Base-by-base conservation (phyloP, 2,888 invertebrate species). In the Prenolepis imparis region DNA sequence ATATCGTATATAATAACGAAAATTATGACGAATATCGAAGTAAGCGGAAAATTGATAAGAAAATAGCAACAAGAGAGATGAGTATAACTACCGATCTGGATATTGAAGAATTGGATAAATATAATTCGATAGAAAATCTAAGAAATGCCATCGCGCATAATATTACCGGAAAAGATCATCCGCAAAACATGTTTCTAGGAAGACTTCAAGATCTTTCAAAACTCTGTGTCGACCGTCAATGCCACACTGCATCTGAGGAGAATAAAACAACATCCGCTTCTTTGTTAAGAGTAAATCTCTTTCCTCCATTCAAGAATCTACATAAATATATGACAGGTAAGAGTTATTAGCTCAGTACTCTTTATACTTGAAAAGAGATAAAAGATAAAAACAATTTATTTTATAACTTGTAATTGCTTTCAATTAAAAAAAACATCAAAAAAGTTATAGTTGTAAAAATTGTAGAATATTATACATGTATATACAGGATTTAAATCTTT, bases 221-320 rank as follows among this genome's bases (percentile, higher is more conserved):
- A 18, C 36, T 48, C 24, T 59, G 12, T 28, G 21, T 15, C 18
- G 55, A 75, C 48, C 72, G 75, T 67, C 52, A 44, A 32, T 24
- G 52, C 6, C 28, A 63, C 44, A 18, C 44, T 1, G 39, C 18
- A 36, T 59, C 59, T 4, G 32, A 59, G 24, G 57, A 59, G 36
- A 44, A 70, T 48, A 80, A 44, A 59, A 36, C 44, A 44, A 15
- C 36, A 59, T 18, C 72, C 18, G 21, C 15, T 9, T n/a, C 39
- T 21, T 67, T 67, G 11, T 48, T 21, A 44, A 32, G 21, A 36
- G 9, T 44, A 18, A 70, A 70, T 59, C 8, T 36, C 36, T 80
- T 80, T 72, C 70, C 78, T 57, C 78, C 72, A 9, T 70, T 70
- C 28, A 78, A 70, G 70, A 67, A 78, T 68, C 32, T 78, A 12